These are phyloP conservation scores for Erynnis tages DNA, from an alignment of 2,888 invertebrate species.

Conservation along the genomic window DNA sequence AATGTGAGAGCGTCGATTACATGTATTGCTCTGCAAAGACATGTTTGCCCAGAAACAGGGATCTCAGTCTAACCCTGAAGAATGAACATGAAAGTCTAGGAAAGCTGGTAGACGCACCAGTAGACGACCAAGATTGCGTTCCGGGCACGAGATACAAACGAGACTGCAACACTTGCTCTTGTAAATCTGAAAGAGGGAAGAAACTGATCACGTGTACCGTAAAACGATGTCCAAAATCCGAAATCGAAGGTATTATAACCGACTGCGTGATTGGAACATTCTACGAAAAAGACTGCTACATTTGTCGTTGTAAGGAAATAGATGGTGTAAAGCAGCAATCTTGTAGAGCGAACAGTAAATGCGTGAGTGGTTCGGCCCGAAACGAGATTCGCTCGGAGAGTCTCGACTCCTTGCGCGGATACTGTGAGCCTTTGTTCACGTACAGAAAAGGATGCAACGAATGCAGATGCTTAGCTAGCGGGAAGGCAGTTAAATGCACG, in stretches of 20 bases:
- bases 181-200: slow-evolving; percentile 39
- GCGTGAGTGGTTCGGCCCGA: slow-evolving; percentile 24
- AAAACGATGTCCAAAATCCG: slow-evolving; percentile 41
- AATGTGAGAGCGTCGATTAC: slow-evolving; percentile 63
- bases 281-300: slow-evolving; percentile 52
- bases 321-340: slow-evolving; percentile 42
- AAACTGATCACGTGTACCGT: slow-evolving; percentile 68
- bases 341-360: slow-evolving; percentile 44
- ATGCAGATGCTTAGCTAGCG: slow-evolving; percentile 56
- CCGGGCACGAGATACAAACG: slow-evolving; percentile 50
- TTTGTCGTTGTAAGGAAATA: slow-evolving; percentile 48
- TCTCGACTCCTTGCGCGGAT: slow-evolving; percentile 46
- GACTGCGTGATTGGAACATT: slow-evolving; percentile 49
- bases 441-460: slow-evolving; percentile 57
- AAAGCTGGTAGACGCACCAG: slow-evolving; percentile 30
- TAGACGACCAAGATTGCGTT: slow-evolving; percentile 45
- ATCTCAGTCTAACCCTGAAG: neutral
- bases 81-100: neutral
- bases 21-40: slow-evolving; percentile 68
- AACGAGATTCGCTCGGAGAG: slow-evolving; percentile 11
- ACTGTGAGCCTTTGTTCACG: slow-evolving; percentile 56
- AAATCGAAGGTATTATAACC: slow-evolving; percentile 18
- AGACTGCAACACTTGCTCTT: slow-evolving; percentile 62
- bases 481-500: slow-evolving; percentile 52
- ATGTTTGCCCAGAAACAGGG: slow-evolving; percentile 39